These are phyloP conservation scores for Dugesia japonica DNA, from an alignment of 2,888 invertebrate genomes.

Conservation along the genomic window DNA sequence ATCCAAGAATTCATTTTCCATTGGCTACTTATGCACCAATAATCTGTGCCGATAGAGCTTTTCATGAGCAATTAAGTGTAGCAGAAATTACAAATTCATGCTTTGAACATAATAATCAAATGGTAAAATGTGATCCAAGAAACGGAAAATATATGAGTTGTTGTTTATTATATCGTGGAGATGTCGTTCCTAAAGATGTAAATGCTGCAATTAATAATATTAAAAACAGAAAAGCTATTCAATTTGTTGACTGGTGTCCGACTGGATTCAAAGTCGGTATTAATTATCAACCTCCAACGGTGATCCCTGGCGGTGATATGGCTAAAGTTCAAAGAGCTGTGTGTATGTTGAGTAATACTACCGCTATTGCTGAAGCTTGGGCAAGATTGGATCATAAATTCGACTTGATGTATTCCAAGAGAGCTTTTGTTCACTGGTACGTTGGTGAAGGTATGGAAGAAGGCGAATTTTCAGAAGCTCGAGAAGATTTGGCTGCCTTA, in stretches of 20 bases:
- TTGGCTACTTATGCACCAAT: constrained; percentile 56
- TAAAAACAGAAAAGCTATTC: constrained; percentile 50
- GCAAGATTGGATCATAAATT: constrained; percentile 44
- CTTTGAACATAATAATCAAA: constrained; percentile 54
- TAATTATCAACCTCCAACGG: constrained; percentile 52
- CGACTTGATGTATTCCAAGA: constrained; percentile 39
- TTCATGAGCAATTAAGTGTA: constrained; percentile 58
- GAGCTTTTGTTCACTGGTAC: constrained; percentile 44
- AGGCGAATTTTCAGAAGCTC: constrained; percentile 71
- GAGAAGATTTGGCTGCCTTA: constrained; percentile 59
- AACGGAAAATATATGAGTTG: constrained; percentile 41
- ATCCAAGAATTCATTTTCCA: constrained; percentile 66
- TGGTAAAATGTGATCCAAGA: constrained; percentile 58
- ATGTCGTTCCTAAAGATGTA: constrained; percentile 40
- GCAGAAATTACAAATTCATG: constrained; percentile 72
- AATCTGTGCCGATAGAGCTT: constrained; percentile 40
- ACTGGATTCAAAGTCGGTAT: constrained; percentile 58
- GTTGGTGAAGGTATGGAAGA: constrained; percentile 53
- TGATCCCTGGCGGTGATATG: constrained; percentile 82
- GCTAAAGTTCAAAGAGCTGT: constrained; percentile 50
- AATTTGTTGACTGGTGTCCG: constrained; percentile 67
- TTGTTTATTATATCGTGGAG: constrained; percentile 37
- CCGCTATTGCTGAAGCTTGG: constrained; percentile 50
- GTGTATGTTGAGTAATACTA: constrained; percentile 50
- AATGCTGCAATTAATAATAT: constrained; percentile 41